Evolutionary conservation across 1,140 invertebrate species (phyloP).

Genomic region (Pygmarrhopalites habei): DNA sequence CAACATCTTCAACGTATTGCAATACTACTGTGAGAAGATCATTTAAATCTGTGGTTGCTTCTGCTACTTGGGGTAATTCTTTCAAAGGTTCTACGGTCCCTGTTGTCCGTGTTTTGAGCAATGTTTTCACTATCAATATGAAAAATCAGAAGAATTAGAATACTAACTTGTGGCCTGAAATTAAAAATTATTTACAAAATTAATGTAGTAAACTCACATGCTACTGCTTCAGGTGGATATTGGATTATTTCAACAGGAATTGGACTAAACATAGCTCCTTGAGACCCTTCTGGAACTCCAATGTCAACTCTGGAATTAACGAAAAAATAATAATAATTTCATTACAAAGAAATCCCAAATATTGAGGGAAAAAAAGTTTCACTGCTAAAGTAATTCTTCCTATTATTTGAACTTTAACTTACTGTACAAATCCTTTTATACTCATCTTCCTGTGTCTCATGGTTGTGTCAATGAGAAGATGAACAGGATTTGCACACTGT

Average conservation of each 20-base stretch:
- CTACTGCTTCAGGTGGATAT: constrained; percentile 81
- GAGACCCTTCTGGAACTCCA: constrained; percentile 81
- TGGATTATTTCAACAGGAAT: constrained; percentile 73
- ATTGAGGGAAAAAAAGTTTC: too few relatives aligned
- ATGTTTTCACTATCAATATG: constrained; percentile 54
- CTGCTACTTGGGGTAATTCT: constrained; percentile 77
- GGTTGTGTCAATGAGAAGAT: constrained; percentile 88
- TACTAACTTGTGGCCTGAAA: constrained; percentile 17
- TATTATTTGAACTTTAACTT: too few relatives aligned
- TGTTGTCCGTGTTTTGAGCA: constrained; percentile 47
- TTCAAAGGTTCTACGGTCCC: constrained; percentile 64
- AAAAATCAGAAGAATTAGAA: background rate
- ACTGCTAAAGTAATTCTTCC: too few relatives aligned
- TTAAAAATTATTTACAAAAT: background rate
- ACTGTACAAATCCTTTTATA: constrained; percentile 79
- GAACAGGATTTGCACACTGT: constrained; percentile 87
- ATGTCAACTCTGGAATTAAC: constrained; percentile 54
- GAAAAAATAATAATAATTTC: constrained; percentile 10
- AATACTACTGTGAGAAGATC: constrained; percentile 71
- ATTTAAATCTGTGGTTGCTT: constrained; percentile 68
- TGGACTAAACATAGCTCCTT: constrained; percentile 93
- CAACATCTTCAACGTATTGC: constrained; percentile 79
- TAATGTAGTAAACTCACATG: constrained; percentile 45
- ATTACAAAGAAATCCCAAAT: background rate
- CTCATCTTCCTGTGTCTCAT: constrained; percentile 72